Evolutionary conservation across 2,113 vertebrate species (phyloP), one percentile per base, ranked within the genome.

Genomic region (Fulmarus glacialis): DNA sequence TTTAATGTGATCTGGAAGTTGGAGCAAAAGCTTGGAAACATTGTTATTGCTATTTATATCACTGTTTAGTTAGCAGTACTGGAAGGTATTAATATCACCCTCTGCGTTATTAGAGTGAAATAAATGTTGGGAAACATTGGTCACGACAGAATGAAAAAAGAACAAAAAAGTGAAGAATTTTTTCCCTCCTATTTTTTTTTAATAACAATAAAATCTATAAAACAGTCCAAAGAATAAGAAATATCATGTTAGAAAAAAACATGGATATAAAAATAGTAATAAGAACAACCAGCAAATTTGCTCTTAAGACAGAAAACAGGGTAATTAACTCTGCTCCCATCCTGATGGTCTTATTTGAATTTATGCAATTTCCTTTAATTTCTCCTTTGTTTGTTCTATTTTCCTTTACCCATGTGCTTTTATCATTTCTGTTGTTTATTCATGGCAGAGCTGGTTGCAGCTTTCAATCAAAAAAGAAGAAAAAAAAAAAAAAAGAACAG

Each of bases 381-480:
- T 92, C 72, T 91, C 87, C 87, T 98, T 98, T 98, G 97, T 98
- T 98, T 98, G 96, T 95, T 98, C 98, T 98, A 60, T 89, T 91
- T 97, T 92, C 86, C 88, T 97, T 94, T 97, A 88, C 77, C 63
- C 1, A 2, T 62, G 55, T 86, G 94, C 96, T 98, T 98, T 97
- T 96, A 97, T 98, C 64, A 71, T 90, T 67, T 75, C 97, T 94
- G 95, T 96, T 98, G 98, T 98, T 98, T 98, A 98, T 98, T 98
- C 98, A 98, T 98, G 95, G 95, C 81, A 29, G 91, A 92, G 85
- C 92, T 90, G 91, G 98, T 96, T 96, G 96, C 95, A 95, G 95
- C 94, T 98, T 98, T 98, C 96, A 96, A 98, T 98, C 97, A 97
- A 94, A 93, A 96, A 92, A 93, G 40, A 42, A 14, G 10, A 21